phyloP scores from a whole-genome alignment of 2,113 vertebrate species.

The Mandrillus leucophaeus region DNA sequence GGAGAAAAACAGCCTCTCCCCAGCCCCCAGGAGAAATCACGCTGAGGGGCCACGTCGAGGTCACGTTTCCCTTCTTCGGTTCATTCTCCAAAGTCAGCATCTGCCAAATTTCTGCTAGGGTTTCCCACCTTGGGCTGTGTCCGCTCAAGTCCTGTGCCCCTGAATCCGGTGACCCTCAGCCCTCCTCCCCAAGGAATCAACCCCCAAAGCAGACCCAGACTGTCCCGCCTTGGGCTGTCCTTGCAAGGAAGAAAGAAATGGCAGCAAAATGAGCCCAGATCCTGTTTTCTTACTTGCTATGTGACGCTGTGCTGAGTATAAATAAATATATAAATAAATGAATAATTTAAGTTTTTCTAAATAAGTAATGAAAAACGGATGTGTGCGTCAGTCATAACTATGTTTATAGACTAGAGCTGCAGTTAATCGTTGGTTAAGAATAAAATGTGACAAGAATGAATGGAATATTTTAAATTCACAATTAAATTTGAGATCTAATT shows the following conservation, averaged over 20 bases:
- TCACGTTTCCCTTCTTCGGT: too few species aligned
- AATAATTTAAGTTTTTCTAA: neutral
- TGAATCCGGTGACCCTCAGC: too few species aligned
- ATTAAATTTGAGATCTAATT: neutral
- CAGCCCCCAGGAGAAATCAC: neutral
- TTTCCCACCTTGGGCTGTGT: neutral
- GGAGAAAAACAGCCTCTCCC: neutral
- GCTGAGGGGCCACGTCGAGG: too few species aligned
- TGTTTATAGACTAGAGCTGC: neutral
- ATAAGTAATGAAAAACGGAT: neutral
- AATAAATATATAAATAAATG: neutral
- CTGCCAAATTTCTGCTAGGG: neutral
- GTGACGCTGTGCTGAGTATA: neutral
- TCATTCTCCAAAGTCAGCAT: too few species aligned
- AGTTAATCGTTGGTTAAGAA: neutral
- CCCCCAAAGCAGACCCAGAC: neutral
- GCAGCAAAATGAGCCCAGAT: neutral
- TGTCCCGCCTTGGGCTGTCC: fast-evolving
- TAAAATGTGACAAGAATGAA: neutral
- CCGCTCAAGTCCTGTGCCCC: neutral
- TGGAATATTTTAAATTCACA: neutral
- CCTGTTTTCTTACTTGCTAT: neutral
- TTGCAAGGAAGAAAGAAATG: neutral
- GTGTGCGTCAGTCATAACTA: neutral
- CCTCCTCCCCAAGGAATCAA: neutral